Percentiles rank a stretch among this genome's conserved stretches.
These are phyloP conservation scores for Saxidomus purpurata DNA, from an alignment of 1,140 invertebrate species.

Conservation along the genomic window DNA sequence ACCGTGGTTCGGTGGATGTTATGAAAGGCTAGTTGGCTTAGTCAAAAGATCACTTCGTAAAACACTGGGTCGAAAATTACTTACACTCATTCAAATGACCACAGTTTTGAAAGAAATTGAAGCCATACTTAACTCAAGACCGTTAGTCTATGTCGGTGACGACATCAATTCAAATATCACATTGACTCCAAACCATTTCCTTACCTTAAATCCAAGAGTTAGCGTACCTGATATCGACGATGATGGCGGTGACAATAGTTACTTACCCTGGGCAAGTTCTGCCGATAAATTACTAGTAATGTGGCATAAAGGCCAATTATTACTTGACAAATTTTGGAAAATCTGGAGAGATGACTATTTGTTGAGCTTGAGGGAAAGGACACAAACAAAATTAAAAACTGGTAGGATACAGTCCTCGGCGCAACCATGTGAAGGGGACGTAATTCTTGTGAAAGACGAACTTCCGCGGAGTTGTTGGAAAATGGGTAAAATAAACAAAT, in stretches of 20 bases:
- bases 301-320: background rate
- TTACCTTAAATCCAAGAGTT: background rate
- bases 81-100: conserved; percentile 12
- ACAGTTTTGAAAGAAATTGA: no score
- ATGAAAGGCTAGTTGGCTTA: no score
- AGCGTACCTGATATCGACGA: background rate
- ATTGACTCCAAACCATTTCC: conserved; percentile 40
- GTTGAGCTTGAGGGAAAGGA: conserved; percentile 18
- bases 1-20: no score
- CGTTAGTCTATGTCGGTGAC: no score
- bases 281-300: background rate
- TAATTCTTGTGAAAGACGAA: conserved; percentile 15
- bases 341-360: conserved; percentile 37
- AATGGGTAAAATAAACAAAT: conserved; percentile 31
- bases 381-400: no score
- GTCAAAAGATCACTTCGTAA: conserved; percentile 16
- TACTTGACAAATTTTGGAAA: background rate
- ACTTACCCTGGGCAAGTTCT: no score
- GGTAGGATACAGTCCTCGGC: background rate
- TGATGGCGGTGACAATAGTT: no score
- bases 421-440: background rate
- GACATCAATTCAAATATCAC: no score
- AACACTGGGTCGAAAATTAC: conserved; percentile 8
- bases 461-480: background rate
- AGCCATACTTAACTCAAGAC: no score